Evolutionary conservation across 2,888 invertebrate genomes (phyloP).

Genomic region (Hirtodrosophila confusa): DNA sequence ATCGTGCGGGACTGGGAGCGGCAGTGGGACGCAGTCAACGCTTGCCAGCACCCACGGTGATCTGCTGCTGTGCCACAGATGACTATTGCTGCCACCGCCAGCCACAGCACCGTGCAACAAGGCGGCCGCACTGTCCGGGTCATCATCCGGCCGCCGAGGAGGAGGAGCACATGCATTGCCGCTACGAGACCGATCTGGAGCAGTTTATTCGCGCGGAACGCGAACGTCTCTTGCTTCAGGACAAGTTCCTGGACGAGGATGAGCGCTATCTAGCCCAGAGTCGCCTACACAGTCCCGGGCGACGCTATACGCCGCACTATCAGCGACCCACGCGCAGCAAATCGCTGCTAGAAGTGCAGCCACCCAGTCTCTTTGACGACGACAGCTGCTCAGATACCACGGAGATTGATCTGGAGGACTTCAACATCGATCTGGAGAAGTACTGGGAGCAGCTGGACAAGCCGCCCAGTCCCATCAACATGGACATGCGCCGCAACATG

Average conservation of each 20-base stretch:
- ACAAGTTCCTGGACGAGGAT: slow-evolving; percentile 83
- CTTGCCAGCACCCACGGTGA: slow-evolving; percentile 63
- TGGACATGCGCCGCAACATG: slow-evolving; percentile 84
- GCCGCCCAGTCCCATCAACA: slow-evolving; percentile 83
- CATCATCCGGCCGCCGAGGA: slow-evolving; percentile 83
- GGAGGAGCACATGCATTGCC: slow-evolving; percentile 82
- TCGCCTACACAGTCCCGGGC: slow-evolving; percentile 41
- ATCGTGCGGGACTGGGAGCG: slow-evolving; percentile 50
- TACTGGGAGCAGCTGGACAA: slow-evolving; percentile 84
- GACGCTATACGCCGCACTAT: slow-evolving; percentile 32
- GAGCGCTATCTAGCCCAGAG: slow-evolving; percentile 78
- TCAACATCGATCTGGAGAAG: slow-evolving; percentile 84
- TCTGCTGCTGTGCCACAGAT: slow-evolving; percentile 82
- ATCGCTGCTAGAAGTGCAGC: slow-evolving; percentile 83
- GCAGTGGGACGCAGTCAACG: slow-evolving; percentile 37
- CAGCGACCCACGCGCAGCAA: slow-evolving; percentile 81
- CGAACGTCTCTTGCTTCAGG: slow-evolving; percentile 81
- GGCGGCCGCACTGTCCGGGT: slow-evolving; percentile 73
- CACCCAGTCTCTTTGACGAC: slow-evolving; percentile 83
- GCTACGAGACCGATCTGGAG: slow-evolving; percentile 82
- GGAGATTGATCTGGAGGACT: slow-evolving; percentile 84
- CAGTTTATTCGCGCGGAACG: slow-evolving; percentile 83
- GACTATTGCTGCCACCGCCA: slow-evolving; percentile 83
- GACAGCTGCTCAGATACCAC: slow-evolving; percentile 84
- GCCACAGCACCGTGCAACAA: slow-evolving; percentile 52